Base-by-base conservation (phyloP, 2,797 vertebrate species). In the Echiichthys vipera region DNA sequence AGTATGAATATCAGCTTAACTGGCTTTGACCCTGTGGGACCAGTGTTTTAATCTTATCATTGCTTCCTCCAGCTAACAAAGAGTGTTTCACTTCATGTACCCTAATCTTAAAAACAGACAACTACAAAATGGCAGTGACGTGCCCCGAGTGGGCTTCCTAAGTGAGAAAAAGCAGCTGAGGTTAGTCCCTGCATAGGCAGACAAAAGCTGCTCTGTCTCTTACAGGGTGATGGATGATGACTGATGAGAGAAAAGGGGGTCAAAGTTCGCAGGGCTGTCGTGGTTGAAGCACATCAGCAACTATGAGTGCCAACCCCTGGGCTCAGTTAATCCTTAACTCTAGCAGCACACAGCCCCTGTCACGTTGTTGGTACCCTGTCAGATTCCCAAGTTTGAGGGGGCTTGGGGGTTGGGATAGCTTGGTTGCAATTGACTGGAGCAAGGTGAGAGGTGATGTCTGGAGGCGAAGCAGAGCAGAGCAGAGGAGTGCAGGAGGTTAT, bases 191-290 rank as follows among this genome's bases (percentile, higher is more conserved):
- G 65, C 73, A 66, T 76, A 24, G 24, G 66, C 65, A 66, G 82
- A 92, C 90, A 92, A 93, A 89, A 84, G 87, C 86, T 67, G 71
- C 69, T 77, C 86, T 90, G 88, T 91, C 78, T 86, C 76, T 73
- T 37, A 49, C 5, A 40, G 40, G 55, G 67, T 90, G 89, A 93
- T 84, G 86, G 89, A 91, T 24, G 85, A 92, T 90, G 92, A 93
- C 88, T 81, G 90, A 92, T 89, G 91, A 84, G 67, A 62, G 57
- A 79, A 51, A 59, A 65, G 61, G 63, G 62, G 86, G 82, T 92
- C 87, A 88, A 74, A 89, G 89, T 84, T 90, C 65, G 63, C 14
- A 2, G 63, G 61, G 66, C 51, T 72, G 72, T 69, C 25, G 7
- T 34, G 32, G 80, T 45, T 86, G 65, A 85, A 64, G 49, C 67